Base-by-base conservation (phyloP, 35 echinoderm and acorn worm genomes). In the Ophioderma brevispina region DNA sequence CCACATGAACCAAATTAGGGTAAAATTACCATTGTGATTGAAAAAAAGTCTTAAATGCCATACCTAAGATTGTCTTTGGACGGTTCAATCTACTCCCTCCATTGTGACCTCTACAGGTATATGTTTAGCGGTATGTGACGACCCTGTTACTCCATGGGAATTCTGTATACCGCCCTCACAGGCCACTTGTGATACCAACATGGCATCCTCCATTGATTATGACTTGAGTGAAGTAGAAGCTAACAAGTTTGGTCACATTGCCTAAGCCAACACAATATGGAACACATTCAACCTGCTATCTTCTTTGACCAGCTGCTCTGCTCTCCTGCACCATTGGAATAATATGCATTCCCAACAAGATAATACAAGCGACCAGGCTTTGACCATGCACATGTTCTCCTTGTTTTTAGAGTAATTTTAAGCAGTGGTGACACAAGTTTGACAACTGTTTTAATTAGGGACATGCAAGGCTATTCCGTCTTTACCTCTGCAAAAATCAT, bases 161-260 rank as follows among this genome's bases (percentile, higher is more conserved):
- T 77, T 40, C 55, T 75, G 40, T 0, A 92, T 36, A 63, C 78
- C 82, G 13, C 90, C 90, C 84, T 98, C 96, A 84, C 93, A 90
- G 40, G 96, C 96, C 8, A 91, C 93, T 79, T 98, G 93, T 0
- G 96, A 86, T 18, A 98, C 90, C 8, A 95, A 70, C 55, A 98
- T 85, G 52, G 96, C 96, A 87, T 98, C 96, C 64, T 92, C 56
- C 15, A 95, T 38, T 95, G 93, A 37, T 86, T 90, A 25, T 92
- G 90, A 37, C 86, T 52, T 11, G 40, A 50, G 36, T 79, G 92
- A 46, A 84, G 36, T 79, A 94, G 56, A 84, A 98, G 42, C 78
- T 50, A 36, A 90, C 87, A 32, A 95, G 63, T 81, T 91, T 81
- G 21, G 75, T 46, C 40, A 95, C 37, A 38, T 93, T 90, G 2